These are phyloP conservation scores for Thereva unica DNA, from an alignment of 2,888 invertebrate genomes.

Conservation along the genomic window DNA sequence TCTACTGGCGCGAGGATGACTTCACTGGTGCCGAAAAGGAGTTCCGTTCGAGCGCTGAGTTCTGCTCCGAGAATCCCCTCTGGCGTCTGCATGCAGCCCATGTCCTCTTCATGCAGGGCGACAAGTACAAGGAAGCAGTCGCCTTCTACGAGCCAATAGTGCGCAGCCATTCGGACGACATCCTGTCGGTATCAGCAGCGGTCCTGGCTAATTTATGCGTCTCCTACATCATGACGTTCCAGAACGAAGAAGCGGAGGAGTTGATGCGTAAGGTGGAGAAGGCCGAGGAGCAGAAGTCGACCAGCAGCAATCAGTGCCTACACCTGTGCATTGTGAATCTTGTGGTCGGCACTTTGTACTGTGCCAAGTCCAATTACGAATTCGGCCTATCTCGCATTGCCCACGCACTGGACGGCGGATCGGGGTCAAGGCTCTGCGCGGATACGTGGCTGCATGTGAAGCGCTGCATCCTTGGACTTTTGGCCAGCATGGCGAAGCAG, in stretches of 20 bases:
- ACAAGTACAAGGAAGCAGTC: slow-evolving; percentile 96
- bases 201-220: slow-evolving; percentile 98
- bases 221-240: slow-evolving; percentile 98
- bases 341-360: slow-evolving; percentile 97
- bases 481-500: slow-evolving; percentile 84
- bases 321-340: slow-evolving; percentile 98
- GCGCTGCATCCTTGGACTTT: slow-evolving; percentile 85
- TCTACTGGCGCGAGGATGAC: slow-evolving; percentile 97
- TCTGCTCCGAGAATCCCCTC: slow-evolving; percentile 94
- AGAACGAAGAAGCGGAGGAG: slow-evolving; percentile 98
- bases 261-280: slow-evolving; percentile 98
- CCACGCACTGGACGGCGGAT: slow-evolving; percentile 74
- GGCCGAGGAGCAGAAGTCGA: slow-evolving; percentile 92
- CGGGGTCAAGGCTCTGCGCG: slow-evolving; percentile 78
- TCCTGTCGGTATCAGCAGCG: slow-evolving; percentile 94
- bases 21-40: slow-evolving; percentile 96
- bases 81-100: slow-evolving; percentile 99
- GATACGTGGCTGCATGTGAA: slow-evolving; percentile 99
- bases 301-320: slow-evolving; percentile 86
- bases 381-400: slow-evolving; percentile 97
- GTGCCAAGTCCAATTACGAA: slow-evolving; percentile 98
- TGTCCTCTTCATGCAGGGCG: slow-evolving; percentile 98
- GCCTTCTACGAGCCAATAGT: slow-evolving; percentile 98
- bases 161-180: slow-evolving; percentile 89
- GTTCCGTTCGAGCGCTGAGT: slow-evolving; percentile 95